These are phyloP conservation scores for Xiphias gladius DNA, from an alignment of 2,113 vertebrate species.

Conservation along the genomic window DNA sequence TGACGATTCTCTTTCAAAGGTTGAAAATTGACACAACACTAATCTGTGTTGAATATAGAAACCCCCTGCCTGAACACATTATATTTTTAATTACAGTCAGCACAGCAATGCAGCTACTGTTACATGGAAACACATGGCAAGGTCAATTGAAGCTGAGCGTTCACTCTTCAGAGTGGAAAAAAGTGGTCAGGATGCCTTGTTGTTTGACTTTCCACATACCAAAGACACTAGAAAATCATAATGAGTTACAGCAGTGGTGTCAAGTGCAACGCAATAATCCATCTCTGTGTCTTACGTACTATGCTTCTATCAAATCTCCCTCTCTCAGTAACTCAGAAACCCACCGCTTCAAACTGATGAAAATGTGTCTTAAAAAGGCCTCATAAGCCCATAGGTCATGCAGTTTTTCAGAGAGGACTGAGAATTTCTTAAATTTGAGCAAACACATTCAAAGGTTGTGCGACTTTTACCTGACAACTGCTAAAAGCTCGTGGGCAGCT, in stretches of 20 bases:
- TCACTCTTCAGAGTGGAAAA: constrained; percentile 26
- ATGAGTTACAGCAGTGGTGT: constrained; percentile 10
- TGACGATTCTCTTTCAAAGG: constrained; percentile 15
- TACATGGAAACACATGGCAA: constrained; percentile 46
- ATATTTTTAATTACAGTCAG: constrained; percentile 53
- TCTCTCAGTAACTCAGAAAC: constrained; percentile 4
- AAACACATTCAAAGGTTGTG: not conserved
- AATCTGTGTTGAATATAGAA: constrained; percentile 31
- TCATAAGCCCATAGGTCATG: not conserved
- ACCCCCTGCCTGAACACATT: constrained; percentile 44
- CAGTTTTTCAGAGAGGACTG: not conserved
- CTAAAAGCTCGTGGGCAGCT: constrained; percentile 1
- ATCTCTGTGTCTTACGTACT: not conserved
- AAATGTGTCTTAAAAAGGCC: not conserved
- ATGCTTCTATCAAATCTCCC: constrained; percentile 23
- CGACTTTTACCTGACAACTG: not conserved
- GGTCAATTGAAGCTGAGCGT: constrained; percentile 48
- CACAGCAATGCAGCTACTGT: constrained; percentile 41
- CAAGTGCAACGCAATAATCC: constrained; percentile 23
- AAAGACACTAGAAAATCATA: constrained; percentile 13
- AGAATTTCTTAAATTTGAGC: not conserved
- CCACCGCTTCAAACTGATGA: not conserved
- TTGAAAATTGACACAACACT: constrained; percentile 28
- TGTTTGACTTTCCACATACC: constrained; percentile 51
- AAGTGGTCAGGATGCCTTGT: constrained; percentile 25